phyloP scores from a whole-genome alignment of 2,113 vertebrate genomes.

The Cacatua alba region DNA sequence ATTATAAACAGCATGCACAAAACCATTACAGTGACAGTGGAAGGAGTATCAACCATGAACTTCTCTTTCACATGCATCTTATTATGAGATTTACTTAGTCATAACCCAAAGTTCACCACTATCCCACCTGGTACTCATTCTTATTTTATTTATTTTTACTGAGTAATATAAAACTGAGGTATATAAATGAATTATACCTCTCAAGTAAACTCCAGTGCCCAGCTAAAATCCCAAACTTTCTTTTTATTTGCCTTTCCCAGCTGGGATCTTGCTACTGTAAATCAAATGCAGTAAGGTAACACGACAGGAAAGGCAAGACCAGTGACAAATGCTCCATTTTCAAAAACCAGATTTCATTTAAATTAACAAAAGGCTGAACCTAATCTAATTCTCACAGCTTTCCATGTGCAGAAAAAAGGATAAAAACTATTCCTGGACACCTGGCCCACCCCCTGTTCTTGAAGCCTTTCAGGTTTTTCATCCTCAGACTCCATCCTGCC shows the following conservation, averaged over 20 bases:
- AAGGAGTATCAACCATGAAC: not conserved
- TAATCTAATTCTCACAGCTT: not conserved
- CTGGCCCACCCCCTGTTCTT: not conserved
- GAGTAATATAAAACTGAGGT: not conserved
- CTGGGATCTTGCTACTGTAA: not conserved
- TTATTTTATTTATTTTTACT: not conserved
- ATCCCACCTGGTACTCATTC: not conserved
- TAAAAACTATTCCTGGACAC: conserved; percentile 15
- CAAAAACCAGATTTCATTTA: conserved; percentile 35
- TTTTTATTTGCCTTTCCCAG: not conserved
- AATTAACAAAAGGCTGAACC: not conserved
- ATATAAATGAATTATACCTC: not conserved
- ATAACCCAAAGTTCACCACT: not conserved
- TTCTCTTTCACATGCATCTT: not conserved
- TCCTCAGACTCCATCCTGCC: conserved; percentile 13
- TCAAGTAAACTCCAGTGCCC: not conserved
- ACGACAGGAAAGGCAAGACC: conserved; percentile 22
- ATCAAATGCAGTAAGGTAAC: not conserved
- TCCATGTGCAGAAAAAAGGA: not conserved
- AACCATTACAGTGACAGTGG: not conserved
- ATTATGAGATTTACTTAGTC: not conserved
- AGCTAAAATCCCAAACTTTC: not conserved
- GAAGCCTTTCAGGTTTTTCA: conserved; percentile 23
- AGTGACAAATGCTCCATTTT: not conserved
- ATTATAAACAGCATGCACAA: not conserved